phyloP scores from a whole-genome alignment of 2,888 invertebrate species.

The Epinotia nisella region DNA sequence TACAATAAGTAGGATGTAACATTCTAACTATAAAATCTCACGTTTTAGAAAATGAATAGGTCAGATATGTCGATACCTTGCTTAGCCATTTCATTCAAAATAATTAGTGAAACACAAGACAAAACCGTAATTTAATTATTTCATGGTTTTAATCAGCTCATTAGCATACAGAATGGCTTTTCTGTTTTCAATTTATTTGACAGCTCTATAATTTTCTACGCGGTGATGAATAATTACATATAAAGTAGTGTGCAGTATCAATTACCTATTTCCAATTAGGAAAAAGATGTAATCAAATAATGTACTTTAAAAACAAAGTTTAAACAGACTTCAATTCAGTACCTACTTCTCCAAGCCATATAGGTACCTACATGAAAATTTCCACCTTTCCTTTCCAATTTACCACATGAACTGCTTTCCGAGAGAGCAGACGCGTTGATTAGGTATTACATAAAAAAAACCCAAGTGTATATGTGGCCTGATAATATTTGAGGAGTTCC shows the following conservation, averaged over 20 bases:
- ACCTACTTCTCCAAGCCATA: too few relatives aligned
- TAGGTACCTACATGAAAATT: too few relatives aligned
- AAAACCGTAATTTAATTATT: slow-evolving; percentile 31
- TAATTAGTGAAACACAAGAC: slow-evolving; percentile 7
- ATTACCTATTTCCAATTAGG: slow-evolving; percentile 23
- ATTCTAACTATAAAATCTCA: not conserved
- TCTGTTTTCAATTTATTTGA: slow-evolving; percentile 45
- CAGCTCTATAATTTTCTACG: slow-evolving; percentile 42
- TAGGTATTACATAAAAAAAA: too few relatives aligned
- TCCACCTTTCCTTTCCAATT: too few relatives aligned
- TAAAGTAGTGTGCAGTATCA: slow-evolving; percentile 38
- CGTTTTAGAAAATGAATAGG: not conserved
- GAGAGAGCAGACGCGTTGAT: too few relatives aligned
- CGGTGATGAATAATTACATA: slow-evolving; percentile 39
- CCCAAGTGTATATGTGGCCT: too few relatives aligned
- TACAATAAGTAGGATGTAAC: not conserved
- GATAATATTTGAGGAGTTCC: too few relatives aligned
- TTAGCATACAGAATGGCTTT: slow-evolving; percentile 38
- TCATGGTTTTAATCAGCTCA: slow-evolving; percentile 24
- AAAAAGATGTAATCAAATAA: slow-evolving; percentile 4
- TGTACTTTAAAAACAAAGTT: too few relatives aligned
- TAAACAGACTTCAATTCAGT: too few relatives aligned
- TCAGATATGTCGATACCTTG: not conserved
- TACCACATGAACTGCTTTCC: too few relatives aligned
- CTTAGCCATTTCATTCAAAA: not conserved